Conservation (phyloP, 2,797 vertebrate species). For the Aldrovandia affinis region DNA sequence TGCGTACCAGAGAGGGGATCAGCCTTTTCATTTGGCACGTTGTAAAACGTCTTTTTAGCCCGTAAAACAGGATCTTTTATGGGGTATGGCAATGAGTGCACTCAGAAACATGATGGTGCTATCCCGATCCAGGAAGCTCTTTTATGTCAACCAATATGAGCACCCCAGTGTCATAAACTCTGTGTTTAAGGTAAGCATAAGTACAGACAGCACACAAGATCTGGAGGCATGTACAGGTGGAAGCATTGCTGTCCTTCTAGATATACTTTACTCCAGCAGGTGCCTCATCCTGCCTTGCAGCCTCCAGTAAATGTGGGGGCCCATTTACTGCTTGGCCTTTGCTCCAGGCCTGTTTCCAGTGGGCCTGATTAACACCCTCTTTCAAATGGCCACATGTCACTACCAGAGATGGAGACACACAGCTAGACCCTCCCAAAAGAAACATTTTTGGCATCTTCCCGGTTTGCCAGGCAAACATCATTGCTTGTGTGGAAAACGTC, state of each 20-base stretch:
- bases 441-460: conserved; percentile 65
- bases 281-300: conserved; percentile 50
- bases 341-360: conserved; percentile 61
- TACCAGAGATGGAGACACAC: conserved; percentile 45
- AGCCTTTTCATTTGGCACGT: conserved; percentile 29
- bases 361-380: conserved; percentile 55
- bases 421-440: conserved; percentile 61
- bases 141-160: neutral
- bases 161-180: neutral
- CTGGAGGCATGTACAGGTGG: conserved; percentile 21
- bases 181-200: conserved; percentile 19
- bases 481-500: neutral
- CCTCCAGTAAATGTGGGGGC: conserved; percentile 36
- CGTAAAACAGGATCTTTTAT: conserved; percentile 28
- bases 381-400: conserved; percentile 53
- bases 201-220: conserved; percentile 13
- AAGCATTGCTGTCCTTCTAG: conserved; percentile 36
- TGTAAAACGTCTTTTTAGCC: conserved; percentile 36
- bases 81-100: neutral
- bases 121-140: conserved; percentile 25
- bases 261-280: conserved; percentile 61
- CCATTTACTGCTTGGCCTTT: conserved; percentile 47
- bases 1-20: conserved; percentile 11
- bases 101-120: neutral
- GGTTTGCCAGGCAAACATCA: conserved; percentile 61